These are phyloP conservation scores for Heterochromis multidens DNA, from an alignment of 2,113 vertebrate species.

Conservation along the genomic window DNA sequence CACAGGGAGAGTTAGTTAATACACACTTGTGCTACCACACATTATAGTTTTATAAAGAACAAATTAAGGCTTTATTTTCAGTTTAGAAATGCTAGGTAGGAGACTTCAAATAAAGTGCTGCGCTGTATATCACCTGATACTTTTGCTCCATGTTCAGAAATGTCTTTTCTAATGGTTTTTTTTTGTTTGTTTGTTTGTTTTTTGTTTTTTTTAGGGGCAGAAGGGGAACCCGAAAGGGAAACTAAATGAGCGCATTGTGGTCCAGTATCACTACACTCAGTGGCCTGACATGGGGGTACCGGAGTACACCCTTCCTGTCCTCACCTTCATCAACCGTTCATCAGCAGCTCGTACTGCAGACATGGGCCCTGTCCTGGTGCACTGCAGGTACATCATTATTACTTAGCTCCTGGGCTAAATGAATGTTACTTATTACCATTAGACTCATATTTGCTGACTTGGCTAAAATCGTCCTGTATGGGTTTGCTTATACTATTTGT, in stretches of 20 bases:
- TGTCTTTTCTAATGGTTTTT: background rate
- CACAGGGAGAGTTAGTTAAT: background rate
- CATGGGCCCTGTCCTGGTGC: slow-evolving; percentile 92
- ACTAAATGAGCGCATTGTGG: slow-evolving; percentile 87
- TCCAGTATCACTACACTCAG: slow-evolving; percentile 98
- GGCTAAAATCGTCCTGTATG: slow-evolving; percentile 6
- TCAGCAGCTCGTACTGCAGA: slow-evolving; percentile 82
- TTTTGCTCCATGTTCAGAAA: background rate
- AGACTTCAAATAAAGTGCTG: background rate
- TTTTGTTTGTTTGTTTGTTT: too few relatives aligned
- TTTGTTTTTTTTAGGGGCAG: slow-evolving; percentile 80
- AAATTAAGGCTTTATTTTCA: background rate
- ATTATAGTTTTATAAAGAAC: background rate
- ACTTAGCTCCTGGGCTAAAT: background rate
- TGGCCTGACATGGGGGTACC: slow-evolving; percentile 99
- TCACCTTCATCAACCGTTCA: slow-evolving; percentile 95
- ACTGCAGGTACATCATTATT: slow-evolving; percentile 87
- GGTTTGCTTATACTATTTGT: slow-evolving; percentile 22
- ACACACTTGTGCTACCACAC: background rate
- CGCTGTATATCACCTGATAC: background rate
- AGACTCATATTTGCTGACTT: slow-evolving; percentile 8
- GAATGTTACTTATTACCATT: background rate
- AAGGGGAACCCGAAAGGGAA: slow-evolving; percentile 90
- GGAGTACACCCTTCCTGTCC: slow-evolving; percentile 92
- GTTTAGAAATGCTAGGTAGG: background rate